A percentile compares a stretch with the other conserved stretches of the same genome.
phyloP scores from a whole-genome alignment of 2,113 vertebrate genomes.

The Gobio gobio region DNA sequence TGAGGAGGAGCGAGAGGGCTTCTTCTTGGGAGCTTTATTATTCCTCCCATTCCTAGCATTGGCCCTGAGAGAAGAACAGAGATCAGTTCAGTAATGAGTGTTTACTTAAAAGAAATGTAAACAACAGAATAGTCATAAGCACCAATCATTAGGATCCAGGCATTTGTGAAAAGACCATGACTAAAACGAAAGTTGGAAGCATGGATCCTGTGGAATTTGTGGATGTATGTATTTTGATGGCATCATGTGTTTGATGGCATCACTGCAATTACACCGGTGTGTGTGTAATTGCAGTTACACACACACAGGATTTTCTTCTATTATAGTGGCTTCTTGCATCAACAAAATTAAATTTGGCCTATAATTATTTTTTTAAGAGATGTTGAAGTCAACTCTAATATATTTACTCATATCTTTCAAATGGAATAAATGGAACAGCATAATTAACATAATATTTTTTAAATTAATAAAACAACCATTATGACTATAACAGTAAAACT shows the following conservation, averaged over 20 bases:
- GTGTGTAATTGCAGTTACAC: background rate
- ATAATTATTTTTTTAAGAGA: no score
- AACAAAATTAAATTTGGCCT: background rate
- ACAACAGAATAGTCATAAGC: background rate
- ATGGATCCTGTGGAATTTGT: background rate
- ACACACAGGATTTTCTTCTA: background rate
- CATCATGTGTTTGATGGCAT: no score
- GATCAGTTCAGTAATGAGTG: background rate
- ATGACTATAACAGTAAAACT: background rate
- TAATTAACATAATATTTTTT: no score
- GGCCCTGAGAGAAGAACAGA: constrained; percentile 71
- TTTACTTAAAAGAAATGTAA: background rate
- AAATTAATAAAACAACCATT: background rate
- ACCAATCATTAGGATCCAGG: background rate
- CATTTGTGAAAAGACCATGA: background rate
- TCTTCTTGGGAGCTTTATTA: constrained; percentile 82
- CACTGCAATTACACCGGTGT: no score
- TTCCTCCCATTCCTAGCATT: constrained; percentile 92
- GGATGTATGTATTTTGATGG: background rate
- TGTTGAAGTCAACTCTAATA: no score
- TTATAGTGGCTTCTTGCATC: background rate
- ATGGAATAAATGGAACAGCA: no score
- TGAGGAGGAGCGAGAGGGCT: constrained; percentile 84
- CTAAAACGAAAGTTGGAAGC: background rate
- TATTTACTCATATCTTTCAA: no score